Evolutionary conservation across 2,888 invertebrate species (phyloP).

Genomic region (Dolichopus griseipennis): DNA sequence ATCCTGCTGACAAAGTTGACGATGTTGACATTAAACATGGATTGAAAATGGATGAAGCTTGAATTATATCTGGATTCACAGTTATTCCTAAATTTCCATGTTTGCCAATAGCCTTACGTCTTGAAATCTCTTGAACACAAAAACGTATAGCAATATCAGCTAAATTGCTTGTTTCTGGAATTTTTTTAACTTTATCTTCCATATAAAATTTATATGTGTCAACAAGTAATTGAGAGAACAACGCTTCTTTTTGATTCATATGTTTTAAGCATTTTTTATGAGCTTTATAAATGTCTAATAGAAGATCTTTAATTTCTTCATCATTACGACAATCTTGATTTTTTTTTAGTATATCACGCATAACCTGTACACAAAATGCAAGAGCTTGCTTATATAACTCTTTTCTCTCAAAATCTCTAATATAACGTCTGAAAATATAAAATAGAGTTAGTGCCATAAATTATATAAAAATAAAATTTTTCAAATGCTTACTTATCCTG

Average conservation of each 20-base stretch:
- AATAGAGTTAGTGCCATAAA: neutral
- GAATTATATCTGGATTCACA: neutral
- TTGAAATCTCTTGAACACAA: constrained; percentile 54
- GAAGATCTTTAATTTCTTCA: constrained; percentile 46
- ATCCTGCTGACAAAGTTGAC: neutral
- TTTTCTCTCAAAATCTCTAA: constrained; percentile 75
- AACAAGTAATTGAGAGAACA: constrained; percentile 55
- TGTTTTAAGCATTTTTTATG: constrained; percentile 62
- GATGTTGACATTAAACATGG: neutral
- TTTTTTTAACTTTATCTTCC: constrained; percentile 47
- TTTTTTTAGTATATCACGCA: constrained; percentile 54
- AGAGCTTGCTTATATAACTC: constrained; percentile 72
- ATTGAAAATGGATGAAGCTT: neutral
- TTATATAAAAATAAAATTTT: constrained; percentile 10
- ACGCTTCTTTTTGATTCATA: constrained; percentile 43
- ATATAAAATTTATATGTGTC: constrained; percentile 62
- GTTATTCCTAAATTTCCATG: constrained; percentile 19
- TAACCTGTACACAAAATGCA: constrained; percentile 59
- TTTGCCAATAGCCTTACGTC: constrained; percentile 50
- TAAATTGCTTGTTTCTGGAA: constrained; percentile 53
- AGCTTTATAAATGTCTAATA: constrained; percentile 55
- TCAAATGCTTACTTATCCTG: constrained; percentile 60
- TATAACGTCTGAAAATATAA: constrained; percentile 55
- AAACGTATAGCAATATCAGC: constrained; percentile 62
- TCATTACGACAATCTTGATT: constrained; percentile 46